Evolutionary conservation across 2,888 invertebrate species (phyloP), one percentile per base, ranked within the genome.

Genomic region (Drosophila tripunctata): DNA sequence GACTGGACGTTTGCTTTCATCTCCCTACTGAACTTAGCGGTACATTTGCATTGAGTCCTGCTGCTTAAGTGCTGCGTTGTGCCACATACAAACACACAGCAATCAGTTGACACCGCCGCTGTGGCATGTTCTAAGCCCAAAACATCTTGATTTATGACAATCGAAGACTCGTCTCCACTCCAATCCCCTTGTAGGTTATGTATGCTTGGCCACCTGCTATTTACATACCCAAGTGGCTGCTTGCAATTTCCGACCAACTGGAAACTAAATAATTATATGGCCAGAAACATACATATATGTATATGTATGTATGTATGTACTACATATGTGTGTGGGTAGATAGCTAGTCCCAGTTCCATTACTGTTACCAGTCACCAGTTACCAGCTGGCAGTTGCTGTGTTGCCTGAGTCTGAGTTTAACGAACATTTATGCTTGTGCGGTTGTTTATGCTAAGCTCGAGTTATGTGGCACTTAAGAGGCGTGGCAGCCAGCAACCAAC

Each of bases 361-460:
- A 27, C 35, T 40, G 15, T 27, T 40, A 22, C 33, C 43, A 22
- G 38, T 19, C 27, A 30, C 12, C 33, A 55, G 27, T 14, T 52
- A 21, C 14, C 40, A n/a, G 35, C 38, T n/a, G 8, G 12, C 38
- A 7, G 19, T 15, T 19, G 30, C 40, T 30, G 51, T 12, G n/a
- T n/a, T n/a, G 24, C 35, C 38, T 52, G 24, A 63, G 62, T 41
- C n/a, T 69, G 76, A 67, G 84, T 65, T 74, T 72, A 83, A 85
- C 82, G 75, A 85, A 85, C 87, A 83, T 87, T 83, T 83, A 87
- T 87, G 87, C 75, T 47, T 64, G 82, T 78, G 78, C 70, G 85
- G 82, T 87, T 83, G 86, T 85, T 87, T 83, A 87, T 87, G 82
- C 82, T 72, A 68, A 78, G 86, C 82, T 72, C 77, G 77, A 85